These are phyloP conservation scores for Phrynocephalus versicolor DNA, from an alignment of 2,113 vertebrate species.

Conservation along the genomic window DNA sequence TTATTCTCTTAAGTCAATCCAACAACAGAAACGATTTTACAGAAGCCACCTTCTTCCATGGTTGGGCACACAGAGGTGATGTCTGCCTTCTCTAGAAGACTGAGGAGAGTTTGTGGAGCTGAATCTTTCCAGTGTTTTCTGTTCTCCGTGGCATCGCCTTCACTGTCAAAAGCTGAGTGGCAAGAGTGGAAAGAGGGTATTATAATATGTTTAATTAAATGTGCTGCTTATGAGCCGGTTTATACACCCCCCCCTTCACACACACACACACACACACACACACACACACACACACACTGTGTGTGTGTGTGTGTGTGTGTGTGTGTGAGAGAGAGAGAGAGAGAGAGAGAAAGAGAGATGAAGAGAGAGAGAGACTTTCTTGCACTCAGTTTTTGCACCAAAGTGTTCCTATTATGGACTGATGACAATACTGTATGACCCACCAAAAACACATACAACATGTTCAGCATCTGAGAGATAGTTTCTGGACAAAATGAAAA, in stretches of 20 bases:
- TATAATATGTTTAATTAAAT: slow-evolving; percentile 1
- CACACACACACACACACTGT: no score
- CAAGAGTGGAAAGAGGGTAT: slow-evolving; percentile 19
- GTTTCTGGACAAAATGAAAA: not conserved
- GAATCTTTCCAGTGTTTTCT: slow-evolving; percentile 75
- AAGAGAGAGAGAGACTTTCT: no score
- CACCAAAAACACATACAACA: not conserved
- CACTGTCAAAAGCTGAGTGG: slow-evolving; percentile 3
- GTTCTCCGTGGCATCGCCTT: slow-evolving; percentile 18
- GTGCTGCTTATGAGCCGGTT: not conserved
- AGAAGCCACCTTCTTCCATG: slow-evolving; percentile 32
- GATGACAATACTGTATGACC: not conserved
- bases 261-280: no score
- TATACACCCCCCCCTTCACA: no score
- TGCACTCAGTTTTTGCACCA: not conserved
- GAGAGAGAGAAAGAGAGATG: no score
- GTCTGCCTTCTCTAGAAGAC: slow-evolving; percentile 70
- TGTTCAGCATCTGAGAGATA: not conserved
- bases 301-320: no score
- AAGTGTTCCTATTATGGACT: not conserved
- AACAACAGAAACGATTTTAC: slow-evolving; percentile 29
- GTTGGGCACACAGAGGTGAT: slow-evolving; percentile 64
- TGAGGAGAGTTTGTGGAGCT: slow-evolving; percentile 77
- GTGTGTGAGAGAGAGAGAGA: no score
- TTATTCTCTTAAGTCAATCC: not conserved